phyloP scores from a whole-genome alignment of 1,140 invertebrate species.

The Rhizoglyphus robini region DNA sequence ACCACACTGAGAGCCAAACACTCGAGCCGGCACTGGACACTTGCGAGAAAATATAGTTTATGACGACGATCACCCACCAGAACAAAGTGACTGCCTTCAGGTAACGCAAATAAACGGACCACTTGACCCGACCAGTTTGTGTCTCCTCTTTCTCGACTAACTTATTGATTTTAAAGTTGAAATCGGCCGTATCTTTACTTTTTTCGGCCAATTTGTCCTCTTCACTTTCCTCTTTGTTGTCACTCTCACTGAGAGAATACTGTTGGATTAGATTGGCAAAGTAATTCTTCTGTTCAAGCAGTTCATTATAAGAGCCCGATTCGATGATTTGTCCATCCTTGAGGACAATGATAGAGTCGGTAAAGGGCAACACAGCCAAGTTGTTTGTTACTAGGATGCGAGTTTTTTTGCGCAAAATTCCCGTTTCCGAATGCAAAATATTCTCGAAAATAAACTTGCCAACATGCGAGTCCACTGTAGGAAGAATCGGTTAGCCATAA shows the following conservation, averaged over 20 bases:
- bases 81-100: slow-evolving; percentile 25
- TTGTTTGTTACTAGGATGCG: slow-evolving; percentile 35
- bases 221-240: slow-evolving; percentile 34
- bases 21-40: slow-evolving; percentile 75
- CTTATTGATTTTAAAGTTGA: slow-evolving; percentile 35
- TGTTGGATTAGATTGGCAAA: slow-evolving; percentile 52
- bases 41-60: slow-evolving; percentile 26
- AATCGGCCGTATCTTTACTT: slow-evolving; percentile 1
- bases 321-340: slow-evolving; percentile 32
- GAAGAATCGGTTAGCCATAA: not conserved
- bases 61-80: slow-evolving; percentile 23
- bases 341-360: slow-evolving; percentile 34
- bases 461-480: slow-evolving; percentile 34
- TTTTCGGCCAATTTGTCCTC: slow-evolving; percentile 34
- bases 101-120: slow-evolving; percentile 59
- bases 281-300: slow-evolving; percentile 22
- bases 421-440: slow-evolving; percentile 32
- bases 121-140: slow-evolving; percentile 79
- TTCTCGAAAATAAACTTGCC: slow-evolving; percentile 37
- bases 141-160: slow-evolving; percentile 74
- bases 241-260: slow-evolving; percentile 45
- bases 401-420: slow-evolving; percentile 29
- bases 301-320: slow-evolving; percentile 29
- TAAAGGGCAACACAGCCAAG: slow-evolving; percentile 31
- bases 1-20: slow-evolving; percentile 68